These are phyloP conservation scores for Acromyrmex charruanus DNA, from an alignment of 1,140 invertebrate species.

Conservation along the genomic window DNA sequence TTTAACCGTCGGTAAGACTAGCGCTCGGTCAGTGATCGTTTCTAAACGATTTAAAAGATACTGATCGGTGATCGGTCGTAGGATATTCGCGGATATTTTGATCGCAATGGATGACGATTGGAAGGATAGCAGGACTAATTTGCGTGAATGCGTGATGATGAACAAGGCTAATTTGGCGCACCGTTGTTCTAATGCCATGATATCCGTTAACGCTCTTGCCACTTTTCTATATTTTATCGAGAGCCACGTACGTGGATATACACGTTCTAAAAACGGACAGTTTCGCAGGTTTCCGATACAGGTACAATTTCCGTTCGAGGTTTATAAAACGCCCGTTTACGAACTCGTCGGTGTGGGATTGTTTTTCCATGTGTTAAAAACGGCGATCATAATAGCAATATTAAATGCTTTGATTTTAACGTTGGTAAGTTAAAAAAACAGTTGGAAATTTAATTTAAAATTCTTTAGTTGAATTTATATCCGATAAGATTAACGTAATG, in stretches of 20 bases:
- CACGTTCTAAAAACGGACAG: neutral
- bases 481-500: neutral
- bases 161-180: conserved; percentile 31
- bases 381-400: conserved; percentile 43
- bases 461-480: neutral
- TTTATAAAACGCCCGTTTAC: conserved; percentile 24
- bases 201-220: neutral
- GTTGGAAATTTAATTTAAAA: neutral
- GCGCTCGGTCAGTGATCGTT: neutral
- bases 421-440: conserved; percentile 49
- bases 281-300: conserved; percentile 46
- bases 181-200: conserved; percentile 36
- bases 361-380: conserved; percentile 44
- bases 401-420: conserved; percentile 49
- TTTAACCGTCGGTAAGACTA: conserved; percentile 53
- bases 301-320: conserved; percentile 47
- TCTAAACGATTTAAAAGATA: neutral
- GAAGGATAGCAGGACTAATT: conserved; percentile 13
- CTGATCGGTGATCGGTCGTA: conserved; percentile 2
- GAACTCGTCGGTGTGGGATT: conserved; percentile 40
- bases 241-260: neutral
- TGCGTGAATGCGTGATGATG: conserved; percentile 37
- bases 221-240: conserved; percentile 35
- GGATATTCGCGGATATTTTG: conserved; percentile 44
- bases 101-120: conserved; percentile 37